Conservation (phyloP, 2,113 vertebrate species). For the Xiphophorus maculatus region DNA sequence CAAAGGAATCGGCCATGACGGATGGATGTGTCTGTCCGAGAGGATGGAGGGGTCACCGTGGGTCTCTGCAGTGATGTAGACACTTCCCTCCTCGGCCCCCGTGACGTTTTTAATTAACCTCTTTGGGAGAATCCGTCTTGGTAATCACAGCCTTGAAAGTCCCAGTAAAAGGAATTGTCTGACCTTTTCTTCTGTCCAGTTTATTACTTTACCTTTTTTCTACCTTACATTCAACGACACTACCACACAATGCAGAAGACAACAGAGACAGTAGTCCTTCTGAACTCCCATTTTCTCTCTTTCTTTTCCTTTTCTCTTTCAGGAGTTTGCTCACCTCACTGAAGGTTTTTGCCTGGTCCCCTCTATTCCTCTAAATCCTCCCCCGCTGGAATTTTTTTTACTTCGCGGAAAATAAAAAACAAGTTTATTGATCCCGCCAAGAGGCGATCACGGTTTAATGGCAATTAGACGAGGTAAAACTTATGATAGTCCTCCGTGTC, state of each 20-base stretch:
- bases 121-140: conserved; percentile 57
- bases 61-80: conserved; percentile 58
- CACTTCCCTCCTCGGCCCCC: conserved; percentile 51
- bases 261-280: conserved; percentile 1
- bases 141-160: conserved; percentile 57
- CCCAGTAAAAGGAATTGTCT: conserved; percentile 55
- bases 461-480: conserved; percentile 26
- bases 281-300: conserved; percentile 18
- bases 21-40: conserved; percentile 50
- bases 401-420: conserved; percentile 17
- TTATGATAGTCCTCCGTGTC: conserved; percentile 29
- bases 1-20: conserved; percentile 56
- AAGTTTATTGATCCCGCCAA: conserved; percentile 34
- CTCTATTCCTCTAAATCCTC: conserved; percentile 29
- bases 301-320: background rate
- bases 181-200: conserved; percentile 46
- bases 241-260: conserved; percentile 17
- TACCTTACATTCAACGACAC: conserved; percentile 16
- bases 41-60: conserved; percentile 55
- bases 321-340: conserved; percentile 20
- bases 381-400: conserved; percentile 20
- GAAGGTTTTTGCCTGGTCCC: conserved; percentile 7
- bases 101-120: conserved; percentile 74
- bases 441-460: conserved; percentile 30
- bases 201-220: conserved; percentile 11